These are phyloP conservation scores for Malacoctenus gilli DNA, from an alignment of 2,797 vertebrate species.

Conservation along the genomic window DNA sequence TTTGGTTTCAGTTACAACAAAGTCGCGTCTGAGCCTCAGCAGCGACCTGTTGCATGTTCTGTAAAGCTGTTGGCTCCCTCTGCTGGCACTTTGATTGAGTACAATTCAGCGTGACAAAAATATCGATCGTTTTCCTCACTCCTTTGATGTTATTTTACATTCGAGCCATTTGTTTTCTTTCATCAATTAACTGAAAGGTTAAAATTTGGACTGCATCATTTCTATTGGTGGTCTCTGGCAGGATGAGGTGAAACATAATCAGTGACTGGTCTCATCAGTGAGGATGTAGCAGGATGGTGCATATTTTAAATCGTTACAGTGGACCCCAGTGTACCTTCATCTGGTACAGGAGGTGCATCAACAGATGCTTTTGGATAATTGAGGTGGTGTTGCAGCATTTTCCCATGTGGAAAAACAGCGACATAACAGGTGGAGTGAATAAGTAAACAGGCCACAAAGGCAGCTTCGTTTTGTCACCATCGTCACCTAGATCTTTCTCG, in stretches of 20 bases:
- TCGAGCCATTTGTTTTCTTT: no score
- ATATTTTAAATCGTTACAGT: not conserved
- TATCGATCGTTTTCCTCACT: no score
- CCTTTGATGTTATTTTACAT: no score
- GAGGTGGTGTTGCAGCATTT: not conserved
- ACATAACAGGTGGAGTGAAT: not conserved
- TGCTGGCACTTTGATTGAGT: constrained; percentile 39
- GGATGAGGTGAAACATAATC: not conserved
- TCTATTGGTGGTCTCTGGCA: not conserved
- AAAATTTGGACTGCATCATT: no score
- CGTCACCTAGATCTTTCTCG: no score
- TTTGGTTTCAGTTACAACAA: no score
- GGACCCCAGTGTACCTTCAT: not conserved
- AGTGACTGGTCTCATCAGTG: not conserved
- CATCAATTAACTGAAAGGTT: no score
- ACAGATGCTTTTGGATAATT: not conserved
- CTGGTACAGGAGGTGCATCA: not conserved
- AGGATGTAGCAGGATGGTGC: constrained; percentile 3
- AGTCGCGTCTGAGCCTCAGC: no score
- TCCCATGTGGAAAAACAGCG: not conserved
- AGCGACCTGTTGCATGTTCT: constrained; percentile 46
- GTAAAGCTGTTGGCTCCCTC: constrained; percentile 45
- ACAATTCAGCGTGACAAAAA: constrained; percentile 6
- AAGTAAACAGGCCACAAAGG: constrained; percentile 6
- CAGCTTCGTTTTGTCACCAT: not conserved